A percentile compares a stretch with the other conserved stretches of the same genome.
Conservation (phyloP, 2,888 invertebrate genomes). For the Lasioglossum vierecki region DNA sequence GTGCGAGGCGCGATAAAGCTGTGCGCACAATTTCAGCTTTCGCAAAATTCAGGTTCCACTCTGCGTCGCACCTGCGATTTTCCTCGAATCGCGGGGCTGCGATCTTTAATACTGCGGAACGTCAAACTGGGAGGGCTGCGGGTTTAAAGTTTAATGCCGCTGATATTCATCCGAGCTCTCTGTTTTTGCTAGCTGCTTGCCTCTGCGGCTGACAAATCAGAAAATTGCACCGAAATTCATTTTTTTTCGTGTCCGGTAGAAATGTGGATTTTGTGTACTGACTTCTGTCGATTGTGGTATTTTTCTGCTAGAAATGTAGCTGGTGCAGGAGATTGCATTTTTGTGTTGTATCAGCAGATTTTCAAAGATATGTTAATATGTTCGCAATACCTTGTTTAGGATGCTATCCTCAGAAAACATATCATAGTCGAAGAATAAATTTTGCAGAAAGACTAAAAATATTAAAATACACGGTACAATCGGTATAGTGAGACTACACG, state of each 20-base stretch:
- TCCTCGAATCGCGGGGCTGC: slow-evolving; percentile 18
- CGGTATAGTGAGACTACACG: too few species aligned
- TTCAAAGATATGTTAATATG: too few species aligned
- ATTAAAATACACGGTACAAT: too few species aligned
- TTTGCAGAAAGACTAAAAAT: too few species aligned
- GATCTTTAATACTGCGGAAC: neutral
- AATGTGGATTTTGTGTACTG: neutral
- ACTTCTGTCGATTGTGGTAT: neutral
- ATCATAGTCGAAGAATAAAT: too few species aligned
- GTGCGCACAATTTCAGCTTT: neutral
- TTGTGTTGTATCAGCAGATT: neutral
- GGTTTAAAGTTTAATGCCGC: slow-evolving; percentile 47
- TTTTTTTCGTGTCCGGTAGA: slow-evolving; percentile 17
- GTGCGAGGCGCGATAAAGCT: neutral
- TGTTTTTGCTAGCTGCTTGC: slow-evolving; percentile 12
- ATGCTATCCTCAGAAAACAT: too few species aligned
- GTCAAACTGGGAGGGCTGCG: slow-evolving; percentile 26
- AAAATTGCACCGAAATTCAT: neutral
- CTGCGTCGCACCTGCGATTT: slow-evolving; percentile 15
- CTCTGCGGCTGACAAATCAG: slow-evolving; percentile 4
- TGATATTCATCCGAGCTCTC: slow-evolving; percentile 44
- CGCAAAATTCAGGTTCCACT: neutral
- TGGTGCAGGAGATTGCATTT: neutral
- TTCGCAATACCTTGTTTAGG: too few species aligned
- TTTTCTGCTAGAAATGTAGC: neutral